Percentiles rank a stretch among this genome's conserved stretches.
These are phyloP conservation scores for Amphilophus citrinellus DNA, from an alignment of 2,113 vertebrate species.

Conservation along the genomic window DNA sequence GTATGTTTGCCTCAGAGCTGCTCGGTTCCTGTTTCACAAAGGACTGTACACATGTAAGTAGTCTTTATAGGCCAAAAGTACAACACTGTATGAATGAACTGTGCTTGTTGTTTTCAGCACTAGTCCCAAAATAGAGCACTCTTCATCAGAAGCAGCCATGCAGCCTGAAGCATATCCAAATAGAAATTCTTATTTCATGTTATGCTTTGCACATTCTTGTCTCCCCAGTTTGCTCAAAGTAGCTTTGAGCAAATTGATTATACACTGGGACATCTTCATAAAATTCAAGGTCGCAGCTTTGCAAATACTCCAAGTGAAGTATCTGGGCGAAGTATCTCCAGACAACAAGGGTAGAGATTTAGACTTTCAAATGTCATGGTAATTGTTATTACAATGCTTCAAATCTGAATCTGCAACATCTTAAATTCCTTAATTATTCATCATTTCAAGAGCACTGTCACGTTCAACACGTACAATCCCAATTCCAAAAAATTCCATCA, in stretches of 20 bases:
- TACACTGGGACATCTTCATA: background rate
- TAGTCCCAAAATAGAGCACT: background rate
- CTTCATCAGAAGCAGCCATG: slow-evolving; percentile 6
- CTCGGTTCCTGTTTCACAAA: background rate
- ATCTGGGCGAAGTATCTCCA: background rate
- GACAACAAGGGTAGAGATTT: background rate
- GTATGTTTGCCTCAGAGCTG: background rate
- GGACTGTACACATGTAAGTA: background rate
- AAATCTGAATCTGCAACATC: background rate
- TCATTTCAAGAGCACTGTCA: background rate
- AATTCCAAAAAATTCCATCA: background rate
- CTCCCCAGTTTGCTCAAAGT: no score
- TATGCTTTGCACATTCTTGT: background rate
- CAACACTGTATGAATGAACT: background rate
- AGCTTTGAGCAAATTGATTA: slow-evolving; percentile 3
- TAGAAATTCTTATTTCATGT: background rate
- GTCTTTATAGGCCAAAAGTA: background rate
- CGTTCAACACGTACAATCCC: background rate
- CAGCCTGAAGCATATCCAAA: background rate
- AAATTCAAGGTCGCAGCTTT: background rate
- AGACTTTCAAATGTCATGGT: background rate
- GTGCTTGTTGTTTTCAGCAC: background rate
- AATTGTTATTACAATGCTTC: background rate
- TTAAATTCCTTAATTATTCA: background rate
- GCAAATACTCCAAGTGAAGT: background rate